Conservation (phyloP, 2,888 invertebrate species). For the Meliscaeva auricollis region DNA sequence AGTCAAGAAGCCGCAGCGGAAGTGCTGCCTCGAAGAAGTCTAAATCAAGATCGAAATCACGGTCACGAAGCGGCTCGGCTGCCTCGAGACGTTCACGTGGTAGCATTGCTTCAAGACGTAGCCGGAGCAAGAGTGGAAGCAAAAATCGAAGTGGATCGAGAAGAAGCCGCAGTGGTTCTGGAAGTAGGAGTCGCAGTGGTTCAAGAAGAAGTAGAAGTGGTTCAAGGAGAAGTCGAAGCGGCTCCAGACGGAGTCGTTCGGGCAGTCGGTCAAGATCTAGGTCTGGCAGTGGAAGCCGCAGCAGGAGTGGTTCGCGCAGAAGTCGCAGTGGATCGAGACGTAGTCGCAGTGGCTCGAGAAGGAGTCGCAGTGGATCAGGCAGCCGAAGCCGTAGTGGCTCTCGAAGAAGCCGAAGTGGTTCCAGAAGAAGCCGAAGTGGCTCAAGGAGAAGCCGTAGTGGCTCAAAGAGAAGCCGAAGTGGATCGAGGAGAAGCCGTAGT, state of each 20-base stretch:
- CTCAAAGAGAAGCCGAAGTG: constrained; percentile 77
- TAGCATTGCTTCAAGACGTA: constrained; percentile 63
- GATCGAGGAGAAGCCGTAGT: constrained; percentile 74
- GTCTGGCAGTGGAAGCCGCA: constrained; percentile 79
- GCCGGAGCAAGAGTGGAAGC: constrained; percentile 71
- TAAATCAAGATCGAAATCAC: constrained; percentile 56
- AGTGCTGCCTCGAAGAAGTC: constrained; percentile 63
- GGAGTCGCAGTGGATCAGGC: constrained; percentile 76
- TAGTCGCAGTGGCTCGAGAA: constrained; percentile 74
- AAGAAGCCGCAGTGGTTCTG: constrained; percentile 77
- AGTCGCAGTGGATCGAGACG: constrained; percentile 79
- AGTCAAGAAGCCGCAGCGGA: constrained; percentile 75
- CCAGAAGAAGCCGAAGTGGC: constrained; percentile 72
- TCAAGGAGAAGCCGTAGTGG: constrained; percentile 75
- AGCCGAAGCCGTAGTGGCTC: constrained; percentile 69
- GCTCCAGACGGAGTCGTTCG: constrained; percentile 76
- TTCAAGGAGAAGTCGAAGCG: constrained; percentile 52
- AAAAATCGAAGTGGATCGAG: constrained; percentile 65
- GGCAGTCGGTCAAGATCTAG: constrained; percentile 71
- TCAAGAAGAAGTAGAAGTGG: constrained; percentile 75
- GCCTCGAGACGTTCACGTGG: constrained; percentile 49
- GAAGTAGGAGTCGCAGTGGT: constrained; percentile 77
- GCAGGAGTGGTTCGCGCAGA: constrained; percentile 77
- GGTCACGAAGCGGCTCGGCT: constrained; percentile 63
- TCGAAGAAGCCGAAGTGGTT: constrained; percentile 64